Conservation (phyloP, 2,888 invertebrate genomes). For the Pogonocherus hispidulus region DNA sequence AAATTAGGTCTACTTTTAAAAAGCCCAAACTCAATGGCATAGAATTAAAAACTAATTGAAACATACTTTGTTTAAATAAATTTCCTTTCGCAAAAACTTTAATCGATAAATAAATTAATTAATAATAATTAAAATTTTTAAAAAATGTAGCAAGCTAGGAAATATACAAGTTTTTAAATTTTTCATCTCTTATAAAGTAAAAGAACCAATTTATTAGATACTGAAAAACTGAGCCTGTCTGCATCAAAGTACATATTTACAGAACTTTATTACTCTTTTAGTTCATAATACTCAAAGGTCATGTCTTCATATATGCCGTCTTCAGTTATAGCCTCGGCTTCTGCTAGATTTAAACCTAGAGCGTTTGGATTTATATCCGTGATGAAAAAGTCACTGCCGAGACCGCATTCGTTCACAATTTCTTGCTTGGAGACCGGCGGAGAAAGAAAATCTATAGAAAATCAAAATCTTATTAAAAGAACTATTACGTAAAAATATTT, state of each 20-base stretch:
- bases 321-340: conserved; percentile 70
- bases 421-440: conserved; percentile 82
- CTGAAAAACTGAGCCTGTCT: conserved; percentile 21
- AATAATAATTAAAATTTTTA: conserved; percentile 15
- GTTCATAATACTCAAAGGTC: conserved; percentile 71
- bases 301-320: conserved; percentile 71
- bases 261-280: conserved; percentile 32
- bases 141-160: conserved; percentile 17
- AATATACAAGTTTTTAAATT: conserved; percentile 5
- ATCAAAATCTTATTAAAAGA: background rate
- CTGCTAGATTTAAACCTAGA: conserved; percentile 70
- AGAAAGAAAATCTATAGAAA: conserved; percentile 71
- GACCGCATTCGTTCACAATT: conserved; percentile 83
- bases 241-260: conserved; percentile 7
- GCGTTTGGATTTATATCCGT: conserved; percentile 71
- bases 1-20: conserved; percentile 25
- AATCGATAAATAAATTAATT: conserved; percentile 3
- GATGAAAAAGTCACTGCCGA: conserved; percentile 73
- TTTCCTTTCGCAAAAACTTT: background rate
- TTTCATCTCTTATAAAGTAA: conserved; percentile 13
- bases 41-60: conserved; percentile 6
- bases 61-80: background rate
- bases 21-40: background rate
- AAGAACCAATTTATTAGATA: conserved; percentile 20
- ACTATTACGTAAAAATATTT: too few relatives aligned